A percentile compares a stretch with the other conserved stretches of the same genome.
These are phyloP conservation scores for Erythrocercus mccallii DNA, from an alignment of 2,113 vertebrate species.

Conservation along the genomic window DNA sequence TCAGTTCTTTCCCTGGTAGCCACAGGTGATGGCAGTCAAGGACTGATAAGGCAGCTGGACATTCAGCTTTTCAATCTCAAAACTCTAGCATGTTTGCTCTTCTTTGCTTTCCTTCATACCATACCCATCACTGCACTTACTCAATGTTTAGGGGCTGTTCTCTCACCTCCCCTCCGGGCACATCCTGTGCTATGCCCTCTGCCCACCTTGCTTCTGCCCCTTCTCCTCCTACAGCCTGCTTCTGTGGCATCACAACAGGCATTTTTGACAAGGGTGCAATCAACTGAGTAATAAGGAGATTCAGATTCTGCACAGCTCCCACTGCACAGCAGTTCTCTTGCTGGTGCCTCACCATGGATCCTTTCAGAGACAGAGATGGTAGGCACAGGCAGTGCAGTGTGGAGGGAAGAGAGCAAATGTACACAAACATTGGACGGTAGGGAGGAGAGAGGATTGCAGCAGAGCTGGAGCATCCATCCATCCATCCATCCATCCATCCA, in stretches of 20 bases:
- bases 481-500: rapidly evolving
- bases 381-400: rapidly evolving
- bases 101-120: neutral
- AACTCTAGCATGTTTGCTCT: neutral
- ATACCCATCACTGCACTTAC: neutral
- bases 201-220: neutral
- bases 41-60: neutral
- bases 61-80: neutral
- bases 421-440: rapidly evolving
- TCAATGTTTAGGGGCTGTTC: neutral
- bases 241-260: neutral
- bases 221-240: neutral
- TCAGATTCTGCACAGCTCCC: neutral
- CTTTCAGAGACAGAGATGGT: neutral
- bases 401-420: neutral
- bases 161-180: rapidly evolving
- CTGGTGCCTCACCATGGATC: rapidly evolving
- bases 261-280: neutral
- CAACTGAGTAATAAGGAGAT: rapidly evolving
- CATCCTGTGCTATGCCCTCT: neutral
- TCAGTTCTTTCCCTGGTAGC: neutral
- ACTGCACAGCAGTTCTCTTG: rapidly evolving
- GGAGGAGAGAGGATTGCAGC: neutral
- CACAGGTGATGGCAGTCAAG: neutral
- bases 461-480: neutral